A percentile compares a stretch with the other conserved stretches of the same genome.
Evolutionary conservation across 2,888 invertebrate genomes (phyloP).

Genomic region (Nudaria mundana): DNA sequence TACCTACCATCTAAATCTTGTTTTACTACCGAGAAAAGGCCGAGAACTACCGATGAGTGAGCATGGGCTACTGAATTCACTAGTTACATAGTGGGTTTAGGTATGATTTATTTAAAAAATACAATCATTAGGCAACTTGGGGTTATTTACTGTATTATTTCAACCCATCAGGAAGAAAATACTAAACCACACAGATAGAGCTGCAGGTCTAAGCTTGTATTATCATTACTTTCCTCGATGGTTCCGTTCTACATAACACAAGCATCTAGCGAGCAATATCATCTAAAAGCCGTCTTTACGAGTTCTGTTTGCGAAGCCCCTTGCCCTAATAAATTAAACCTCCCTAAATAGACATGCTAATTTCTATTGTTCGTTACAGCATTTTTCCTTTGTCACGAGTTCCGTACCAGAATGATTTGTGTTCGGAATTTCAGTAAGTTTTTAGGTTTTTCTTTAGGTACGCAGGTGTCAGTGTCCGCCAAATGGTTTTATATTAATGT

Average conservation of each 20-base stretch:
- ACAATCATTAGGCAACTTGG: too few relatives aligned
- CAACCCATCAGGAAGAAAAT: too few relatives aligned
- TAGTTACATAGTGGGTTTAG: too few relatives aligned
- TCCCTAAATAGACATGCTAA: constrained; percentile 55
- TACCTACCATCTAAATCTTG: constrained; percentile 7
- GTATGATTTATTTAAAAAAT: too few relatives aligned
- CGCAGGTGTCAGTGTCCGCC: neutral
- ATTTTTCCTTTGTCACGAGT: constrained; percentile 11
- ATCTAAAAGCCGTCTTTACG: constrained; percentile 41
- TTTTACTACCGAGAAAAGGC: constrained; percentile 1
- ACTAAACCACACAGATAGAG: too few relatives aligned
- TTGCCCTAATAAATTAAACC: constrained; percentile 52
- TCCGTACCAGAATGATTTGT: constrained; percentile 1
- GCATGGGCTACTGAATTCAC: too few relatives aligned
- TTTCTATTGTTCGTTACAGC: constrained; percentile 43
- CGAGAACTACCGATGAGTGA: too few relatives aligned
- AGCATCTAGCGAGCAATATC: too few relatives aligned
- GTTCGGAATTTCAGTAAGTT: neutral
- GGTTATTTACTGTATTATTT: too few relatives aligned
- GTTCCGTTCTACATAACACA: too few relatives aligned
- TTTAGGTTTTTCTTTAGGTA: neutral
- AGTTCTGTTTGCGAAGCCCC: constrained; percentile 23
- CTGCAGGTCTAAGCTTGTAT: too few relatives aligned
- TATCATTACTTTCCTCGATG: too few relatives aligned
- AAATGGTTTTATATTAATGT: neutral